Percentiles rank a stretch among this genome's conserved stretches.
Evolutionary conservation across 2,888 invertebrate genomes (phyloP).

Genomic region (Ischnura elegans): DNA sequence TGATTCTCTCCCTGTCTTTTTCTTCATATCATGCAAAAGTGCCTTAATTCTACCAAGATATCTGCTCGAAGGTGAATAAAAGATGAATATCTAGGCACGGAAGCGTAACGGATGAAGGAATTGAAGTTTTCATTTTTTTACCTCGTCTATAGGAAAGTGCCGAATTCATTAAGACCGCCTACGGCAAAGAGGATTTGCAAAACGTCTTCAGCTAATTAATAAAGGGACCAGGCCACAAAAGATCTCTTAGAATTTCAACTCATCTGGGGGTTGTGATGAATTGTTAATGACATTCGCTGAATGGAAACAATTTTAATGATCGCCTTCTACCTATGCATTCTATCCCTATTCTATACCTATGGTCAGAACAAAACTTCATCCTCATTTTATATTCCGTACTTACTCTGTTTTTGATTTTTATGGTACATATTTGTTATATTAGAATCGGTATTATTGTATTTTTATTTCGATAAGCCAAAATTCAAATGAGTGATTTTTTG

Average conservation of each 20-base stretch:
- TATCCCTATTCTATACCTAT: too few relatives aligned
- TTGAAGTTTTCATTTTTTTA: background rate
- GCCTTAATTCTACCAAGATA: background rate
- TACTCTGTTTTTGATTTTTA: too few relatives aligned
- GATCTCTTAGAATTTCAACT: background rate
- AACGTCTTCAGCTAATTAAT: constrained; percentile 10
- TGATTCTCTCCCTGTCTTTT: background rate
- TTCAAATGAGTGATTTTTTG: too few relatives aligned
- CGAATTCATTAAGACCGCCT: constrained; percentile 4
- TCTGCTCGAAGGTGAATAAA: background rate
- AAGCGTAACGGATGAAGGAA: background rate
- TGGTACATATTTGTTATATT: too few relatives aligned
- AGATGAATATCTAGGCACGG: background rate
- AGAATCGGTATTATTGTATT: too few relatives aligned
- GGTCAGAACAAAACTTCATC: too few relatives aligned
- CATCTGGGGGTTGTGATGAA: background rate
- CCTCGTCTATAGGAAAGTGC: background rate
- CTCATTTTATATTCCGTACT: too few relatives aligned
- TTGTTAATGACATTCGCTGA: background rate
- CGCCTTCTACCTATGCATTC: background rate
- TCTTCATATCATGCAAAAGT: background rate
- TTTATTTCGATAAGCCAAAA: too few relatives aligned
- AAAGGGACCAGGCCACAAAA: background rate
- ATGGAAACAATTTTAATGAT: background rate
- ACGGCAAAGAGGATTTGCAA: background rate